These are phyloP conservation scores for Thunnus maccoyii DNA, from an alignment of 2,113 vertebrate species.

Conservation along the genomic window DNA sequence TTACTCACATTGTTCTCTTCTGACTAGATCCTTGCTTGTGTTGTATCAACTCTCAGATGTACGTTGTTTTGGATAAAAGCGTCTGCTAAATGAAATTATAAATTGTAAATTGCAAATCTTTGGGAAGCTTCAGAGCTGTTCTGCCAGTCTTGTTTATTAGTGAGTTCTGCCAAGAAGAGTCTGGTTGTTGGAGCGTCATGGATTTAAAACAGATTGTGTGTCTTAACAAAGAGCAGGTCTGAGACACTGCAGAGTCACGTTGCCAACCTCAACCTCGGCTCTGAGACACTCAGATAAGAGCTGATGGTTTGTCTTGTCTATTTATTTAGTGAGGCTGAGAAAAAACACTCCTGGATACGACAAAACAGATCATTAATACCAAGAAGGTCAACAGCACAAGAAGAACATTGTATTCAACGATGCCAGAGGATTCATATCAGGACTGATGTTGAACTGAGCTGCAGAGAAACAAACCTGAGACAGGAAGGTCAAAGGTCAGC, in stretches of 20 bases:
- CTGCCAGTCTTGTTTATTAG: conserved; percentile 8
- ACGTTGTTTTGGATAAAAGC: no score
- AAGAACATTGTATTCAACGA: conserved; percentile 11
- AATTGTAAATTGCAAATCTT: background rate
- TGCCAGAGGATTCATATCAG: background rate
- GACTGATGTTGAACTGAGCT: background rate
- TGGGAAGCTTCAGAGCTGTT: conserved; percentile 1
- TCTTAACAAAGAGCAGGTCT: conserved; percentile 53
- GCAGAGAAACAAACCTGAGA: background rate
- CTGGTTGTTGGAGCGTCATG: conserved; percentile 30
- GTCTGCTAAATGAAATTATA: no score
- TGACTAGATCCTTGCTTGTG: no score
- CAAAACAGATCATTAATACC: conserved; percentile 10
- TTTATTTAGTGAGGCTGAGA: conserved; percentile 22
- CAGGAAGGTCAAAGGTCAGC: conserved; percentile 12
- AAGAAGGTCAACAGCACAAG: conserved; percentile 31
- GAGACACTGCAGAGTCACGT: conserved; percentile 48
- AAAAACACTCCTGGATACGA: conserved; percentile 21
- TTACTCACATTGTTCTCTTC: no score
- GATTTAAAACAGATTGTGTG: conserved; percentile 9
- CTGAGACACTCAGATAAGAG: conserved; percentile 40
- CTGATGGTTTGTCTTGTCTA: conserved; percentile 33
- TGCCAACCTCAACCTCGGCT: conserved; percentile 17
- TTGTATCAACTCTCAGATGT: no score
- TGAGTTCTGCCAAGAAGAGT: background rate